Evolutionary conservation across 1,140 invertebrate species (phyloP).

Genomic region (Spodoptera litura): DNA sequence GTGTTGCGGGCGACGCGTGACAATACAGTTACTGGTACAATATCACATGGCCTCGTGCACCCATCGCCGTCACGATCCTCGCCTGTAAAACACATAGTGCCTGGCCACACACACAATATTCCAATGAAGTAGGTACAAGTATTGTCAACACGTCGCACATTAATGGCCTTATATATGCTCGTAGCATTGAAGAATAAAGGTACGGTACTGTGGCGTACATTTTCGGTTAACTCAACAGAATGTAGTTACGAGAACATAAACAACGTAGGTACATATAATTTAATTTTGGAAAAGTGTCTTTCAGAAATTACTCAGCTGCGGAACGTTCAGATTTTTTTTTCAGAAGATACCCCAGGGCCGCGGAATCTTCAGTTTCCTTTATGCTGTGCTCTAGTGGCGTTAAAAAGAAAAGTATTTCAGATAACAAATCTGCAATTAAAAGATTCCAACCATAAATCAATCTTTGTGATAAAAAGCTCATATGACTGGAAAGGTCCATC

Average conservation of each 20-base stretch:
- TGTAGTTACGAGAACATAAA: too few species aligned
- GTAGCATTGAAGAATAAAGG: slow-evolving; percentile 7
- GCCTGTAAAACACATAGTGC: slow-evolving; percentile 41
- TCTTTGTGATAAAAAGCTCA: background rate
- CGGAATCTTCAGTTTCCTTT: background rate
- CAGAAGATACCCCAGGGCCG: too few species aligned
- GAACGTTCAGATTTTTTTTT: too few species aligned
- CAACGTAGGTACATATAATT: too few species aligned
- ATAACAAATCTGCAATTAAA: too few species aligned
- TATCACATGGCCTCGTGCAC: slow-evolving; percentile 68
- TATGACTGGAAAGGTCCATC: slow-evolving; percentile 13
- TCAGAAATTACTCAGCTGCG: too few species aligned
- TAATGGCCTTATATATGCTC: slow-evolving; percentile 20
- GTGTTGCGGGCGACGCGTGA: slow-evolving; percentile 66
- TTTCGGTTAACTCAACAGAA: background rate
- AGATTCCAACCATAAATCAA: background rate
- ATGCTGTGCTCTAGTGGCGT: background rate
- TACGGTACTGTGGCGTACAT: background rate
- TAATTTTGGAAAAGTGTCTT: too few species aligned
- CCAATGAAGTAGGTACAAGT: slow-evolving; percentile 5
- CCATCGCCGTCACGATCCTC: slow-evolving; percentile 63
- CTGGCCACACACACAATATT: slow-evolving; percentile 21
- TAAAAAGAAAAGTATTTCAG: too few species aligned
- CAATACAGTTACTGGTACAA: slow-evolving; percentile 66
- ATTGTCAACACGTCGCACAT: background rate